Conservation (phyloP, 1,140 invertebrate genomes). For the Drosophila santomea region DNA sequence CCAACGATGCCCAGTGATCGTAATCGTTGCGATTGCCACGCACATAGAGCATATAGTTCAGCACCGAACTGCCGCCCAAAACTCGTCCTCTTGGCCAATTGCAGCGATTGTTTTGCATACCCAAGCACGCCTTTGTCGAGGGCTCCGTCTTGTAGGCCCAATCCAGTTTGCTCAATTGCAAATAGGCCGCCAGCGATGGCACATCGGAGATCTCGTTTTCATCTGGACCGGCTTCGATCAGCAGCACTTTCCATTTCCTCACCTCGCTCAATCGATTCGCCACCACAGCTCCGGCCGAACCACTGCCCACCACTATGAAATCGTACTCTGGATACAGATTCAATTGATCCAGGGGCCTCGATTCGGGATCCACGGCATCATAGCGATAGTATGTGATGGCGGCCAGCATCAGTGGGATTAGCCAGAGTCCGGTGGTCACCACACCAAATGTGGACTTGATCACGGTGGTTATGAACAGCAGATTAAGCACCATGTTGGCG, state of each 20-base stretch:
- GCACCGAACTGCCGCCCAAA: constrained; percentile 94
- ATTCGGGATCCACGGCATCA: constrained; percentile 92
- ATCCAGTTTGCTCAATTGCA: constrained; percentile 94
- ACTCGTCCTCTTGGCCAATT: constrained; percentile 95
- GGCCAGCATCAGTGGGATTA: constrained; percentile 92
- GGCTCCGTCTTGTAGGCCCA: constrained; percentile 97
- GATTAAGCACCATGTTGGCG: constrained; percentile 88
- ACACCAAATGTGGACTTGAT: constrained; percentile 90
- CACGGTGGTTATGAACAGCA: constrained; percentile 90
- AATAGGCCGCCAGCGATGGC: constrained; percentile 93
- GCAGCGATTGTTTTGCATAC: constrained; percentile 90
- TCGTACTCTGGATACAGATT: constrained; percentile 90
- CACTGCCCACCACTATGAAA: constrained; percentile 95
- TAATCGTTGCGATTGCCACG: constrained; percentile 93
- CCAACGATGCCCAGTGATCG: constrained; percentile 94
- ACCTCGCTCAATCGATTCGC: constrained; percentile 95
- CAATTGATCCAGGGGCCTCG: constrained; percentile 87
- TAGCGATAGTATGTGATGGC: constrained; percentile 93
- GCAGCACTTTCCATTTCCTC: constrained; percentile 91
- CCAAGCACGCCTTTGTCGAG: constrained; percentile 92
- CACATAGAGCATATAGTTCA: constrained; percentile 98
- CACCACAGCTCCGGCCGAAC: constrained; percentile 91
- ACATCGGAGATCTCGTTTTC: constrained; percentile 96
- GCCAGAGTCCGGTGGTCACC: constrained; percentile 90
- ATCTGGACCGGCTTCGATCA: constrained; percentile 96